phyloP scores from a whole-genome alignment of 2,888 invertebrate genomes.

The Boloria euphrosyne region DNA sequence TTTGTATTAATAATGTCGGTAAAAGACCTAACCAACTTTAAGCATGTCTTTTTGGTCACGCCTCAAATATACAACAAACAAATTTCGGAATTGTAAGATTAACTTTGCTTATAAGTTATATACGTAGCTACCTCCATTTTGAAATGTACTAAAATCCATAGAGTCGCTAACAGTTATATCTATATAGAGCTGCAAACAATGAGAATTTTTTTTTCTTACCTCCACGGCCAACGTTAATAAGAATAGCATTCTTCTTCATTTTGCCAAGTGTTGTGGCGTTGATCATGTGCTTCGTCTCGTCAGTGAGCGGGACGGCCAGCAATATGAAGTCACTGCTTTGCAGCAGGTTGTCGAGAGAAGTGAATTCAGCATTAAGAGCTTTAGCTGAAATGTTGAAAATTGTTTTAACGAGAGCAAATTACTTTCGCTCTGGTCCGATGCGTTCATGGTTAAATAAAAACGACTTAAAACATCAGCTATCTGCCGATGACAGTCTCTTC shows the following conservation, averaged over 20 bases:
- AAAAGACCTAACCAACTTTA: background rate
- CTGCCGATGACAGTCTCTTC: no score
- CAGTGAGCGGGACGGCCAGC: conserved; percentile 88
- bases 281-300: conserved; percentile 90
- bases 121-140: no score
- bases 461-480: no score
- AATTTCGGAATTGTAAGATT: no score
- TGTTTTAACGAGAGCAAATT: no score
- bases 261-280: conserved; percentile 87
- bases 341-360: conserved; percentile 87
- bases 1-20: background rate
- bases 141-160: no score
- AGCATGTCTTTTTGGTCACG: no score
- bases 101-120: no score
- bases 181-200: background rate
- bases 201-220: conserved; percentile 66
- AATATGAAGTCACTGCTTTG: conserved; percentile 92
- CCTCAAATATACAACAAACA: no score
- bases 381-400: conserved; percentile 53
- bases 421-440: no score
- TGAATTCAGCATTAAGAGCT: conserved; percentile 83
- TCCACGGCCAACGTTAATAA: conserved; percentile 94
- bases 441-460: no score
- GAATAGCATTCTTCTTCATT: conserved; percentile 94
- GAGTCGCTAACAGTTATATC: background rate